Evolutionary conservation across 2,113 vertebrate species (phyloP).

Genomic region (Leptocoma aspasia): DNA sequence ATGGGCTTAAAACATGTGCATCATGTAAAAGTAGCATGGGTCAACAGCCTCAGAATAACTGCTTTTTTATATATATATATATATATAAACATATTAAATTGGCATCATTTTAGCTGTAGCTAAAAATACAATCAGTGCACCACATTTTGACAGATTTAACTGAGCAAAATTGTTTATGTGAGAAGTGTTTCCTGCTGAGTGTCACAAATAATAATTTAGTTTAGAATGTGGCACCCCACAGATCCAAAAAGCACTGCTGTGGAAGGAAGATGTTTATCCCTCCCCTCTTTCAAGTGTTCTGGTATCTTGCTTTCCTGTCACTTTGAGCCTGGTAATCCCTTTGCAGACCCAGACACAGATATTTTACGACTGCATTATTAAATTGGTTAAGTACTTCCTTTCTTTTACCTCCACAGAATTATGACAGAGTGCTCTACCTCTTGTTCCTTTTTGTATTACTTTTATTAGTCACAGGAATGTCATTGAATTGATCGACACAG

Average conservation of each 20-base stretch:
- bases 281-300: neutral
- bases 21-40: neutral
- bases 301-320: neutral
- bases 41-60: neutral
- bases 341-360: slow-evolving; percentile 6
- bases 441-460: neutral
- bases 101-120: slow-evolving; percentile 17
- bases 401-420: slow-evolving; percentile 38
- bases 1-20: neutral
- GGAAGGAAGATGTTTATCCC: neutral
- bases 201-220: slow-evolving; percentile 61
- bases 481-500: neutral
- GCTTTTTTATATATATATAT: too few species aligned
- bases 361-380: slow-evolving; percentile 21
- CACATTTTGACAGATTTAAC: slow-evolving; percentile 51
- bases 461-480: neutral
- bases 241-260: slow-evolving; percentile 3
- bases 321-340: neutral
- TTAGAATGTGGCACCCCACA: slow-evolving; percentile 35
- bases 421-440: neutral
- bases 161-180: slow-evolving; percentile 42
- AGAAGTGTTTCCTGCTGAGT: slow-evolving; percentile 48
- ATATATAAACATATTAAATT: neutral
- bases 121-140: slow-evolving; percentile 29
- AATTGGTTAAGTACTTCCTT: slow-evolving; percentile 42